Conservation (phyloP, 2,888 invertebrate species). For the Pherbina coryleti region DNA sequence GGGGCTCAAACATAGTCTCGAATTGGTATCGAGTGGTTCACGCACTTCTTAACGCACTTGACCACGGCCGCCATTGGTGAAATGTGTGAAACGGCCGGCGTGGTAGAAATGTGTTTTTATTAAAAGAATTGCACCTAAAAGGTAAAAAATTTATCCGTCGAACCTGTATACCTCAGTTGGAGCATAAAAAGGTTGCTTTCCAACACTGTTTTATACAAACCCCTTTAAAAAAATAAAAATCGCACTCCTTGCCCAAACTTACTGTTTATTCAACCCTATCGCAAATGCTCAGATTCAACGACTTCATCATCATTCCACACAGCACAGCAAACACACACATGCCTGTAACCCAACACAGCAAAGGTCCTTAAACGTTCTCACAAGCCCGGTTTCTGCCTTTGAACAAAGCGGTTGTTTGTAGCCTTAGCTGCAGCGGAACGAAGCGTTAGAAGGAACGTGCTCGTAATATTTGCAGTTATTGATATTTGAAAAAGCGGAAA, state of each 20-base stretch:
- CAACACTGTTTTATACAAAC: conserved; percentile 27
- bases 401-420: conserved; percentile 40
- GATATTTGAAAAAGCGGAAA: conserved; percentile 69
- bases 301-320: conserved; percentile 30
- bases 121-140: too few relatives aligned
- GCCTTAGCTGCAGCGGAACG: conserved; percentile 45
- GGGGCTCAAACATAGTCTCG: too few relatives aligned
- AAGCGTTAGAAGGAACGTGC: conserved; percentile 62
- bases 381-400: not conserved
- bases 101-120: too few relatives aligned
- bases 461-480: conserved; percentile 69
- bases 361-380: conserved; percentile 30
- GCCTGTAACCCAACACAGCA: conserved; percentile 36
- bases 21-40: too few relatives aligned
- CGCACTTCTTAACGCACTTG: too few relatives aligned
- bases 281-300: conserved; percentile 28
- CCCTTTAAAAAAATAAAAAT: conserved; percentile 15
- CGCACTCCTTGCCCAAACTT: conserved; percentile 1
- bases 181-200: not conserved
- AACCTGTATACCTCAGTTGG: too few relatives aligned
- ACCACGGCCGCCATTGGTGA: too few relatives aligned
- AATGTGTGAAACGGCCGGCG: too few relatives aligned
- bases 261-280: conserved; percentile 39
- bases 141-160: too few relatives aligned
- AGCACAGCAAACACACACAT: not conserved